A percentile compares a stretch with the other conserved stretches of the same genome.
Conservation (phyloP, 2,888 invertebrate species). For the Smittia aterrima region DNA sequence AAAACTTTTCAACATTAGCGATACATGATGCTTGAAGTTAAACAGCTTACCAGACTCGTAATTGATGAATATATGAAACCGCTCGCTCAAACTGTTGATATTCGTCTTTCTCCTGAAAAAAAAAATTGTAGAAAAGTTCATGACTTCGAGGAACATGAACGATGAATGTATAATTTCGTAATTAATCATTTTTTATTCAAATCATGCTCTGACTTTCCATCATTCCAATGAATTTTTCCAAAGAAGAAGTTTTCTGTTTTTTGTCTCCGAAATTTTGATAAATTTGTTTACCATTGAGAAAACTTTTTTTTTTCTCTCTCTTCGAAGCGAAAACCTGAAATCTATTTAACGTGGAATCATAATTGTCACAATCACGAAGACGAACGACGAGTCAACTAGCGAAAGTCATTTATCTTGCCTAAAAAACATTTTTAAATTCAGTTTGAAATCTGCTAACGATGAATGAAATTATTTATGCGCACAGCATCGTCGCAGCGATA, state of each 20-base stretch:
- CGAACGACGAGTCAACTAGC: neutral
- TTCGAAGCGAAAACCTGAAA: neutral
- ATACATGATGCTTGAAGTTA: constrained; percentile 1
- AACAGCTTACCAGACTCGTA: constrained; percentile 11
- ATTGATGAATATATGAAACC: constrained; percentile 8
- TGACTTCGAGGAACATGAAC: constrained; percentile 11
- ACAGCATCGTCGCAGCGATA: neutral
- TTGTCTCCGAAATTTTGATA: neutral
- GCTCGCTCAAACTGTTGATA: constrained; percentile 18
- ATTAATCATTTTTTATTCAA: constrained; percentile 33
- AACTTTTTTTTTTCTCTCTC: neutral
- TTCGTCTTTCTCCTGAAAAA: neutral
- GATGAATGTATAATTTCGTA: constrained; percentile 27
- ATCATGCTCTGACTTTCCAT: constrained; percentile 15
- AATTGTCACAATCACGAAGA: constrained; percentile 3
- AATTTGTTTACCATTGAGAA: constrained; percentile 13
- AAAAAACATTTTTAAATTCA: neutral
- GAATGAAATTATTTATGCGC: neutral
- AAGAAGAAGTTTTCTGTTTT: neutral
- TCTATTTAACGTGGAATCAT: constrained; percentile 9
- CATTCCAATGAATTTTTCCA: neutral
- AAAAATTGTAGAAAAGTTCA: constrained; percentile 18
- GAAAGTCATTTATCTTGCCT: constrained; percentile 21
- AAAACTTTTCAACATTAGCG: neutral
- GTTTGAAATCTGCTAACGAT: neutral